Base-by-base conservation (phyloP, 2,888 invertebrate species). In the Anoplius nigerrimus region DNA sequence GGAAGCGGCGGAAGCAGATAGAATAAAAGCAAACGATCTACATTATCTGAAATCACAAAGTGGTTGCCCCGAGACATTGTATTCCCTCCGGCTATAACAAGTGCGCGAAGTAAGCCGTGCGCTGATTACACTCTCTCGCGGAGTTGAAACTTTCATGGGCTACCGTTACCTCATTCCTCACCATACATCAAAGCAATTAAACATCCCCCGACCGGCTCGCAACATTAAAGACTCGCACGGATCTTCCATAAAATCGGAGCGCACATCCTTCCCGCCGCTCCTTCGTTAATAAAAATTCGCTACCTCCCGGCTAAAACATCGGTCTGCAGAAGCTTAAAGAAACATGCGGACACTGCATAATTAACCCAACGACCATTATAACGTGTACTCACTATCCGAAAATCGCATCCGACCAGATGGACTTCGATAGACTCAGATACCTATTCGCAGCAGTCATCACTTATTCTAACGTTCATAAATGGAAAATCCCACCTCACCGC, bases 1-100 rank as follows among this genome's bases (percentile, higher is more conserved):
- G 59, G 56, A n/a, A 21, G 59, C 51, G 52, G 52, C 24, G 27
- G 59, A 64, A 66, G 74, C n/a, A 6, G 11, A 34, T 34, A 34
- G 11, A 34, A 34, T 34, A 34, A 34, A 34, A 8, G 34, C 4
- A 62, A 72, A 69, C 65, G 60, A 66, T 74, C 63, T 65, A 62
- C 71, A 75, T 67, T 69, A 57, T 68, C 58, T 62, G 62, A 75
- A 18, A 78, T 69, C 68, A 75, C 80, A 79, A 82, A 82, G 78
- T 76, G 75, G 76, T 76, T 62, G 81, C 82, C 81, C 55, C 62
- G 58, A 78, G 81, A 77, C 58, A 71, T 53, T 58, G 54, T 61
- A 71, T 71, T 77, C 66, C 70, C 71, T 66, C 69, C 66, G 71
- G 68, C 62, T 62, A 56, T 4, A 21, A 13, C 22, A 60, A 63